Evolutionary conservation across 1,140 invertebrate genomes (phyloP).

Genomic region (Acromyrmex heyeri): DNA sequence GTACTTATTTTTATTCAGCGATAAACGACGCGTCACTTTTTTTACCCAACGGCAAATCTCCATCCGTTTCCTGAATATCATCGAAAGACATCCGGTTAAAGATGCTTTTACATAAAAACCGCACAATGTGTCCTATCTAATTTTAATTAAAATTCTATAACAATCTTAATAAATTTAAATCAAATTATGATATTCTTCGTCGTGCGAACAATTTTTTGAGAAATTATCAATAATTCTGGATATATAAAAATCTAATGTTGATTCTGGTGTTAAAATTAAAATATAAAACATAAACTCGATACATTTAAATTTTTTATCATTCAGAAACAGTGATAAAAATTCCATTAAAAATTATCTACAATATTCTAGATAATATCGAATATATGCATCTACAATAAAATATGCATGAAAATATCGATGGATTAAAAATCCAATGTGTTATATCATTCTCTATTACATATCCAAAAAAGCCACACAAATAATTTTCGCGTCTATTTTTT

Average conservation of each 20-base stretch:
- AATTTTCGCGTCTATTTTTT: not conserved
- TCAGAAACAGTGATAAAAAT: not conserved
- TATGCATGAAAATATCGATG: not conserved
- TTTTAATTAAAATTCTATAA: not conserved
- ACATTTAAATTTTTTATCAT: not conserved
- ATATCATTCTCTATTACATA: not conserved
- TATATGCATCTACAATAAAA: not conserved
- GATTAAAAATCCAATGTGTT: not conserved
- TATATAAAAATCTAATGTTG: not conserved
- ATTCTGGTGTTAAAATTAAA: not conserved
- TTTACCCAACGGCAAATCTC: slow-evolving; percentile 40
- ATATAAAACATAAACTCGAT: not conserved
- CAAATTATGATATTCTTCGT: not conserved
- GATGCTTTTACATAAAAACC: not conserved
- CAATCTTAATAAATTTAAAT: not conserved
- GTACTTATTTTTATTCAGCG: not conserved
- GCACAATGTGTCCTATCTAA: not conserved
- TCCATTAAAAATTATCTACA: not conserved
- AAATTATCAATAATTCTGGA: not conserved
- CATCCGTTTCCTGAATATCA: slow-evolving; percentile 49
- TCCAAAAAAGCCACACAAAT: not conserved
- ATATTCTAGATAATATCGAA: not conserved
- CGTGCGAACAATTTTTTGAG: not conserved
- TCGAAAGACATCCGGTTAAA: slow-evolving; percentile 7
- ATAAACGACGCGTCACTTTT: slow-evolving; percentile 24